Evolutionary conservation across 2,797 vertebrate species (phyloP), one percentile per base, ranked within the genome.

Genomic region (Netta rufina): DNA sequence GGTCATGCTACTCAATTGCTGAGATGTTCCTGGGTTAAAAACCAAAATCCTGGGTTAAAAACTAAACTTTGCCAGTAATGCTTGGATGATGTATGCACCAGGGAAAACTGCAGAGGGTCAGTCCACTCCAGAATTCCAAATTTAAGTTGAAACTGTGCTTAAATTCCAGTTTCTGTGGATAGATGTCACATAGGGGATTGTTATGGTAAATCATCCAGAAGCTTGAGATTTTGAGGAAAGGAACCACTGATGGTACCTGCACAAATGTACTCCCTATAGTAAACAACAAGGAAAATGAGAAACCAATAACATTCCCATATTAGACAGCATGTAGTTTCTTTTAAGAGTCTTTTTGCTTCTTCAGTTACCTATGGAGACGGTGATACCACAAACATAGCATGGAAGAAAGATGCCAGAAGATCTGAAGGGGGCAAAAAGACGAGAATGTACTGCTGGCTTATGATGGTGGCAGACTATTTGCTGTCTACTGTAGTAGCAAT

Each of bases 1-100:
- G 38, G 25, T 92, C 78, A 77, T 19, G 28, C 6, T 64, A 45
- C n/a, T 84, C 41, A 62, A 41, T 22, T 64, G 13, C 70, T 70
- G 67, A 92, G n/a, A 83, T 32, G 25, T 51, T 70, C 49, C 45
- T 80, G 30, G 17, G 45, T 85, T 95, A 85, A 79, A 92, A 91
- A 65, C 3, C 10, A 17, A 94, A 83, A 61, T 54, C 21, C 41
- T 76, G 41, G 41, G 41, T 43, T 43, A 43, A 43, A 43, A 43
- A 43, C 8, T 43, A 22, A 56, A 53, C 39, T 74, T 27, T n/a
- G 28, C 24, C 47, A 7, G 33, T 47, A 43, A 41, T 38, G 27
- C 47, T 54, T 84, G 41, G 18, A 81, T 0, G 0, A 87, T 82
- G 13, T 38, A 28, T 25, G 8, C 28, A 47, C 20, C 22, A 92